Percentiles rank a stretch among this genome's conserved stretches.
Evolutionary conservation across 2,797 vertebrate species (phyloP).

Genomic region (Sebastes diaconus): DNA sequence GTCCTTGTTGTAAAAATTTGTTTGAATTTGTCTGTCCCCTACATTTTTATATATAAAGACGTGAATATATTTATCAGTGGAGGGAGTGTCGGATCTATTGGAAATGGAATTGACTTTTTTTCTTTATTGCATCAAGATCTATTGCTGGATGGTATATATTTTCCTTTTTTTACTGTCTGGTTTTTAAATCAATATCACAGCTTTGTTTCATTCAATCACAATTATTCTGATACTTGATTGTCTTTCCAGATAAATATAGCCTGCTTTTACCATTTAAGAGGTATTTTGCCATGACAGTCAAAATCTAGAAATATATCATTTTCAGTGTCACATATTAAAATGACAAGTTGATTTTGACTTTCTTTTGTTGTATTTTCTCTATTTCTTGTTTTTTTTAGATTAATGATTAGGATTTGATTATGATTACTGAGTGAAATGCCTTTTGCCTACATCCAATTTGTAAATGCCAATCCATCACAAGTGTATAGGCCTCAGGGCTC

Average conservation of each 20-base stretch:
- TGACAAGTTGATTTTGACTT: slow-evolving; percentile 58
- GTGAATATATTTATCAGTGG: slow-evolving; percentile 85
- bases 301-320: slow-evolving; percentile 64
- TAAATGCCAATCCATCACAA: slow-evolving; percentile 64
- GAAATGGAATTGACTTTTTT: slow-evolving; percentile 61
- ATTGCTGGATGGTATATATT: slow-evolving; percentile 77
- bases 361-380: slow-evolving; percentile 36
- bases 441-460: slow-evolving; percentile 60
- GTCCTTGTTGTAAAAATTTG: slow-evolving; percentile 71
- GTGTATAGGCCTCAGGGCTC: slow-evolving; percentile 44
- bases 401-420: slow-evolving; percentile 44
- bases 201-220: slow-evolving; percentile 74
- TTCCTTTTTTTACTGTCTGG: slow-evolving; percentile 64
- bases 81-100: slow-evolving; percentile 74
- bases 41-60: slow-evolving; percentile 81
- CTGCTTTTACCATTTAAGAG: slow-evolving; percentile 66
- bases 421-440: slow-evolving; percentile 61
- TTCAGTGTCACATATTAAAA: slow-evolving; percentile 58
- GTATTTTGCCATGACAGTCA: slow-evolving; percentile 66
- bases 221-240: slow-evolving; percentile 72
- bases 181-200: slow-evolving; percentile 72
- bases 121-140: slow-evolving; percentile 73
- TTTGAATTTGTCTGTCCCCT: slow-evolving; percentile 71
- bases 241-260: slow-evolving; percentile 59
- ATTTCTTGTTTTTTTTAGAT: slow-evolving; percentile 17